Percentiles rank a stretch among this genome's conserved stretches.
These are phyloP conservation scores for Daubentonia madagascariensis DNA, from an alignment of 2,113 vertebrate species.

Conservation along the genomic window DNA sequence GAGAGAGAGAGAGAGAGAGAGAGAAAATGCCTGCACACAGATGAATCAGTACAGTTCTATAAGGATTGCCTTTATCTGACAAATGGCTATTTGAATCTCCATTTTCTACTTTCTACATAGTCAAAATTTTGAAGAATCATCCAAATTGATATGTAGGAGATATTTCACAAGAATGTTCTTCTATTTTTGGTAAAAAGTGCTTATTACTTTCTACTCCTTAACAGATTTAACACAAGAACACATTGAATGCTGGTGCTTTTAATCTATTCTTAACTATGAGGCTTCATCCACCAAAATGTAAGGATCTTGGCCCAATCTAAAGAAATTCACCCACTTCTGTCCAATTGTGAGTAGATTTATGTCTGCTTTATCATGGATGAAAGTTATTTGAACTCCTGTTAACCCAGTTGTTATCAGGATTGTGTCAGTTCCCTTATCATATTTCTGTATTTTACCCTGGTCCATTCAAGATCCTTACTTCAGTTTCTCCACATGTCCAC, in stretches of 20 bases:
- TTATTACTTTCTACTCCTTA: neutral
- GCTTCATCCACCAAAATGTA: neutral
- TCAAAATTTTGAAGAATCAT: neutral
- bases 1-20: neutral
- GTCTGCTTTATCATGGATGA: neutral
- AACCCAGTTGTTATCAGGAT: neutral
- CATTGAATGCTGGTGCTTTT: neutral
- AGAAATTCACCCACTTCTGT: neutral
- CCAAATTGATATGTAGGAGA: neutral
- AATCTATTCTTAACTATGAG: neutral
- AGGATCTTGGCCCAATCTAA: neutral
- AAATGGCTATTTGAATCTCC: neutral
- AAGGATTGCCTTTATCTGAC: neutral
- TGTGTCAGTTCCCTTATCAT: neutral
- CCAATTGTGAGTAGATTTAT: neutral
- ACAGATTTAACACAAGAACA: neutral
- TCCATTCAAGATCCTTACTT: neutral
- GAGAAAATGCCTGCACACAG: rapidly evolving
- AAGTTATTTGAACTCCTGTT: neutral
- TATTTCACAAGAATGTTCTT: neutral
- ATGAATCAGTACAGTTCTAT: neutral
- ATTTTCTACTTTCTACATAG: neutral
- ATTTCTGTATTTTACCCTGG: neutral
- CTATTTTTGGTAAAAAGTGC: neutral
- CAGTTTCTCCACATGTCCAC: neutral